Evolutionary conservation across 2,113 vertebrate species (phyloP), one percentile per base, ranked within the genome.

Genomic region (Vicugna pacos): DNA sequence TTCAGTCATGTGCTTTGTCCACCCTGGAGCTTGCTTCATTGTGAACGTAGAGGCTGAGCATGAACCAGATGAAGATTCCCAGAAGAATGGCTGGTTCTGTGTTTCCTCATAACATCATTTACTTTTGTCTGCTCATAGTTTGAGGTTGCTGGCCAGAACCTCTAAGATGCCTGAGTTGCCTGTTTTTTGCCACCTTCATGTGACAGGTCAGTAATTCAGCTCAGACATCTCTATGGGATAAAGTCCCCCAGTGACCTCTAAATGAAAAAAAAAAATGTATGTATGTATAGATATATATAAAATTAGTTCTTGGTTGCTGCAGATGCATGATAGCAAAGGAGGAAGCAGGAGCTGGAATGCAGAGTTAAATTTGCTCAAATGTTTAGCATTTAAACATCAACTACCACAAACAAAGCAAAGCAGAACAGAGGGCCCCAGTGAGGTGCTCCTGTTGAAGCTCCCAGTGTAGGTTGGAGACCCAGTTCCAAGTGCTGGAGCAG

Each of bases 81-180:
- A 92, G 90, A 97, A 96, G 32, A 13, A 93, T 91, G 24, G 30
- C 81, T 79, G 89, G 69, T 98, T 97, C 17, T 97, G 19, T 76
- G 6, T 30, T 17, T 88, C 92, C 69, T 89, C 20, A 20, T 88
- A 96, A 67, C 16, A 24, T 97, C 16, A 28, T 97, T 98, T 15
- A 56, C 38, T 94, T 98, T 83, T 35, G n/a, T 94, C 56, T 97
- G 48, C 0, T 1, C 13, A 24, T 91, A 70, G 60, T 96, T 81
- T 50, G 88, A 82, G 76, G 15, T 91, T 52, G 72, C 64, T 96
- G 54, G 12, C 26, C 95, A 93, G 96, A 93, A 88, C 22, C 12
- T 94, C 46, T 93, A 6, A 2, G 87, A 81, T 77, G 20, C 52
- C 0, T 1, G 28, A 52, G 20, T 75, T 77, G 19, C 90, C 86